A percentile compares a stretch with the other conserved stretches of the same genome.
phyloP scores from a whole-genome alignment of 92 coral and sea anemone species.

The Paragorgia papillata region DNA sequence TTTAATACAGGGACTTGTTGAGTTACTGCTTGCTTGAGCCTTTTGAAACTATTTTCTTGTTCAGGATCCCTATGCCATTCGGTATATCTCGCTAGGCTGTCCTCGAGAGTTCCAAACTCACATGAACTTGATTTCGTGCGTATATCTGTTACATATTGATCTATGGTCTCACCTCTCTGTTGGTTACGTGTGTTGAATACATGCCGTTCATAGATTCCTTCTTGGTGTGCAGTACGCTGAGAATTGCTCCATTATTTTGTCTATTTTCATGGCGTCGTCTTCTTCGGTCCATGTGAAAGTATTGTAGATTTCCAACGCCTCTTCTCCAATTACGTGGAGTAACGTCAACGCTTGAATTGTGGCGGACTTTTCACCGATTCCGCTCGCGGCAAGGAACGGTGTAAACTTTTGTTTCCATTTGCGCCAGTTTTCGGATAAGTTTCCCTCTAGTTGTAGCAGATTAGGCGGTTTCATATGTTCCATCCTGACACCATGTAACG shows the following conservation, averaged over 20 bases:
- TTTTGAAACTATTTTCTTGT: no score
- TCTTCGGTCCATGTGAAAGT: slow-evolving; percentile 30
- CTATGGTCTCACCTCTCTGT: slow-evolving; percentile 39
- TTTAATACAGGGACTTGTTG: no score
- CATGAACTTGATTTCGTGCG: slow-evolving; percentile 42
- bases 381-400: slow-evolving; percentile 1
- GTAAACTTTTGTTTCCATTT: slow-evolving; percentile 9
- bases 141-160: slow-evolving; percentile 46
- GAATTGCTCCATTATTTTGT: slow-evolving; percentile 23
- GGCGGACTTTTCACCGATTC: slow-evolving; percentile 1
- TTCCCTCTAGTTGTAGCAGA: background rate
- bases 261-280: slow-evolving; percentile 24
- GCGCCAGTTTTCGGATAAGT: slow-evolving; percentile 27
- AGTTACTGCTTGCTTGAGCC: no score
- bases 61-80: no score
- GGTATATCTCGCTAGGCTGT: no score
- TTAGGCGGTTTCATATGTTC: slow-evolving; percentile 10
- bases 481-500: slow-evolving; percentile 33
- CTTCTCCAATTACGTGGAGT: slow-evolving; percentile 32
- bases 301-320: slow-evolving; percentile 43
- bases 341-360: slow-evolving; percentile 27
- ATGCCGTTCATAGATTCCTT: slow-evolving; percentile 51
- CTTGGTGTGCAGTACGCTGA: slow-evolving; percentile 26
- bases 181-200: slow-evolving; percentile 48
- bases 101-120: slow-evolving; percentile 38